These are phyloP conservation scores for Hyposoter dolosus DNA, from an alignment of 2,888 invertebrate species.

Conservation along the genomic window DNA sequence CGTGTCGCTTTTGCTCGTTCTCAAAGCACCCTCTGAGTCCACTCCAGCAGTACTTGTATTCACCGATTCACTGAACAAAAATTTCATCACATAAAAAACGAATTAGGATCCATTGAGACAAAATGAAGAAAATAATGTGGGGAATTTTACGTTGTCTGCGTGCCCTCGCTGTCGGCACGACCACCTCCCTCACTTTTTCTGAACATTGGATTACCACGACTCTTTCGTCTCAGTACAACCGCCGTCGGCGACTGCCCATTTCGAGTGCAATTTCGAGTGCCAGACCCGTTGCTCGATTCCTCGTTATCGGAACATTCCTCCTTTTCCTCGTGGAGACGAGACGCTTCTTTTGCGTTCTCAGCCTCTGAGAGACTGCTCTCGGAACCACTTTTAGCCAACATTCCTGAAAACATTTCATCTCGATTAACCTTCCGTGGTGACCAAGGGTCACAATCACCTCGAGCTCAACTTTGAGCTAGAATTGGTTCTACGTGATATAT, in stretches of 20 bases:
- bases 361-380: constrained; percentile 95
- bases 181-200: constrained; percentile 88
- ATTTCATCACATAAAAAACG: not conserved
- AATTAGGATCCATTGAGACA: not conserved
- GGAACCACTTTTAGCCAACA: constrained; percentile 92
- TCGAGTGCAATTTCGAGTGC: constrained; percentile 79
- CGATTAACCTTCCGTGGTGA: not conserved
- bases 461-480: no score
- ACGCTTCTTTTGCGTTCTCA: constrained; percentile 90
- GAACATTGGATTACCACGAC: constrained; percentile 89
- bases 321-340: constrained; percentile 90
- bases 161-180: constrained; percentile 83
- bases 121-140: constrained; percentile 10
- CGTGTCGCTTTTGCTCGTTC: constrained; percentile 95
- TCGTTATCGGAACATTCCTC: constrained; percentile 89
- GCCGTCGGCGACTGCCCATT: constrained; percentile 85
- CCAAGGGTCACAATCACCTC: no score
- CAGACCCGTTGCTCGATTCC: constrained; percentile 85
- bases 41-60: constrained; percentile 69
- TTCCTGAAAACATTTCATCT: constrained; percentile 79
- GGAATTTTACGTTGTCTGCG: constrained; percentile 78
- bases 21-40: constrained; percentile 86
- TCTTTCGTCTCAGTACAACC: constrained; percentile 88
- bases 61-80: constrained; percentile 74
- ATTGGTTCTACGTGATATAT: no score